These are phyloP conservation scores for Semicossyphus pulcher DNA, from an alignment of 2,113 vertebrate genomes.

Conservation along the genomic window DNA sequence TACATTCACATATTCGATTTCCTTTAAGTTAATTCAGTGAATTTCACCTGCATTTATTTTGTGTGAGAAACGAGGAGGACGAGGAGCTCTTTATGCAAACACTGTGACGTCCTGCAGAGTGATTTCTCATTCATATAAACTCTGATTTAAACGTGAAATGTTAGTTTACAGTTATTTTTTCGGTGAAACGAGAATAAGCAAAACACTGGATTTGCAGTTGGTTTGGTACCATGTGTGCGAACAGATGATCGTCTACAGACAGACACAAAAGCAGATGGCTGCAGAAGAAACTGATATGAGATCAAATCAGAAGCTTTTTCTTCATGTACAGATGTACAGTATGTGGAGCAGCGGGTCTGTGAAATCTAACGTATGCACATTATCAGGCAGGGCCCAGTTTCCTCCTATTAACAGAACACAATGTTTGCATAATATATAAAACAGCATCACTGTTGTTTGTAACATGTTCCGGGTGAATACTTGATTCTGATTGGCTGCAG, in stretches of 20 bases:
- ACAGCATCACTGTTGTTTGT: too few relatives aligned
- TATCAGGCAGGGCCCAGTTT: too few relatives aligned
- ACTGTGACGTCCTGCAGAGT: not conserved
- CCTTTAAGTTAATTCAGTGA: too few relatives aligned
- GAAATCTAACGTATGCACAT: conserved; percentile 19
- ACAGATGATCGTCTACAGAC: conserved; percentile 35
- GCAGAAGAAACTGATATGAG: conserved; percentile 26
- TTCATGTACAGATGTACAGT: not conserved
- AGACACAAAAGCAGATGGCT: conserved; percentile 34
- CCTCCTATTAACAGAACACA: too few relatives aligned
- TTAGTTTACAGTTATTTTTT: too few relatives aligned
- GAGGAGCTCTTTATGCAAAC: conserved; percentile 13
- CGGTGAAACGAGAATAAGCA: not conserved
- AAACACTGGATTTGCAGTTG: not conserved
- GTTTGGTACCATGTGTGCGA: conserved; percentile 1
- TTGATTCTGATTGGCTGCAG: too few relatives aligned
- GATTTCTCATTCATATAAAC: conserved; percentile 7
- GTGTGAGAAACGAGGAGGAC: not conserved
- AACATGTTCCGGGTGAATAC: too few relatives aligned
- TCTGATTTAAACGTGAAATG: too few relatives aligned
- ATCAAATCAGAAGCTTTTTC: conserved; percentile 7
- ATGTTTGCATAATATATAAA: too few relatives aligned
- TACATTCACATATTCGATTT: not conserved
- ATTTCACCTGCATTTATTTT: too few relatives aligned
- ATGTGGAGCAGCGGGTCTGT: too few relatives aligned